Conservation (phyloP, 2,113 vertebrate genomes). For the Lontra canadensis region DNA sequence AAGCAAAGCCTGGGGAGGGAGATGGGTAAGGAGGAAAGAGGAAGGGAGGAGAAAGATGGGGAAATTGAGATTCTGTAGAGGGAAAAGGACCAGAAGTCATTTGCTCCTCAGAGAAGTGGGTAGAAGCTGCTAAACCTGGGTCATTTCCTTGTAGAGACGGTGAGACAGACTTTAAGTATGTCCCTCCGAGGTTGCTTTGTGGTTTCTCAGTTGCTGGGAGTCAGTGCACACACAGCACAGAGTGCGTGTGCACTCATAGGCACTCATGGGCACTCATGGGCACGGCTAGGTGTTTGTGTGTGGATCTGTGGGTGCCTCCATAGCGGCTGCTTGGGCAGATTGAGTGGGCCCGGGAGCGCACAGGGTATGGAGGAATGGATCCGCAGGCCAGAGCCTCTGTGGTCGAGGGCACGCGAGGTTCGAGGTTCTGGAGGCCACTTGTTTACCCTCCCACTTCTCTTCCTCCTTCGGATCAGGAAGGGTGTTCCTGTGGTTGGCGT, state of each 20-base stretch:
- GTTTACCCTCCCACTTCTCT: neutral
- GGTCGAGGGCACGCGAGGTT: neutral
- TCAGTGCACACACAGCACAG: neutral
- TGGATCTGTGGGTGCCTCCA: neutral
- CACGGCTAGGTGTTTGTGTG: neutral
- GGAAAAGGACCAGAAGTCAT: neutral
- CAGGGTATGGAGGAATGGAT: neutral
- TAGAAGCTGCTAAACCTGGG: neutral
- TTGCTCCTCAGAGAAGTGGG: neutral
- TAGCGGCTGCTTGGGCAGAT: neutral
- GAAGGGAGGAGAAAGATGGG: neutral
- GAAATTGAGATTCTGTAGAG: neutral
- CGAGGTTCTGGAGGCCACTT: neutral
- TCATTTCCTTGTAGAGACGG: neutral
- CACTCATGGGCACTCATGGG: neutral
- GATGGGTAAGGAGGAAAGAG: neutral
- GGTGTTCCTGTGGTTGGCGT: neutral
- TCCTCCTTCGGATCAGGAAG: neutral
- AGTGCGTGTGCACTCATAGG: neutral
- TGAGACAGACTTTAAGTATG: neutral
- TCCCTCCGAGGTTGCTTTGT: neutral
- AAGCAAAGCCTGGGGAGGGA: neutral
- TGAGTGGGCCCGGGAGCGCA: neutral
- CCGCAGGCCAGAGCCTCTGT: neutral
- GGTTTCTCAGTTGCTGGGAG: neutral